A percentile compares a stretch with the other conserved stretches of the same genome.
Conservation (phyloP, 53 echinoderm and acorn worm species). For the Henricia sp. region DNA sequence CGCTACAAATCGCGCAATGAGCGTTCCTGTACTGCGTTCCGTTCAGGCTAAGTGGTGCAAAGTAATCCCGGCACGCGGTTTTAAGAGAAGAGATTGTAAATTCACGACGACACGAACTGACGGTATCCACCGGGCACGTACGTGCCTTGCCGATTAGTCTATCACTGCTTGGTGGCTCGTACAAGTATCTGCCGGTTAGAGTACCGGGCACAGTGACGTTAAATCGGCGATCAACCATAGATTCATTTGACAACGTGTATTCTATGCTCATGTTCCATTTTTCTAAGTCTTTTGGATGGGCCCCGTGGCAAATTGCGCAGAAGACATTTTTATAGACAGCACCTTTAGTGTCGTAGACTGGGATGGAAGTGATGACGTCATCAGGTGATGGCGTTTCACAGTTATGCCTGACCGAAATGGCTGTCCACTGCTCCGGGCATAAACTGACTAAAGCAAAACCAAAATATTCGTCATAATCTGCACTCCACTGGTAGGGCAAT, state of each 20-base stretch:
- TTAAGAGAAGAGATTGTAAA: not conserved
- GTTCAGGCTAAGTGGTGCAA: not conserved
- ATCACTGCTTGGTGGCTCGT: not conserved
- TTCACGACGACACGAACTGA: not conserved
- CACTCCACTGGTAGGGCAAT: too few species aligned
- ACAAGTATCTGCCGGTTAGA: not conserved
- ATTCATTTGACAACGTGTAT: not conserved
- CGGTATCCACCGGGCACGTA: not conserved
- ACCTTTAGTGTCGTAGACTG: conserved; percentile 67
- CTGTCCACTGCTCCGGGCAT: conserved; percentile 5
- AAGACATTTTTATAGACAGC: conserved; percentile 70
- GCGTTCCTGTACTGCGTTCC: conserved; percentile 24
- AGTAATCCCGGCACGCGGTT: conserved; percentile 30
- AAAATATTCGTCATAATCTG: not conserved
- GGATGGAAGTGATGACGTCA: conserved; percentile 66
- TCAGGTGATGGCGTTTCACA: not conserved
- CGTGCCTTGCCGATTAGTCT: not conserved
- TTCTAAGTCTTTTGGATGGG: not conserved
- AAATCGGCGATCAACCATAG: not conserved
- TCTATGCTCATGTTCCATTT: conserved; percentile 26
- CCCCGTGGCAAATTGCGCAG: conserved; percentile 74
- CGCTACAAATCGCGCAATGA: conserved; percentile 63
- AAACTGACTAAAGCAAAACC: conserved; percentile 20
- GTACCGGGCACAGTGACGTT: not conserved
- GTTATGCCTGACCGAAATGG: not conserved